Evolutionary conservation across 2,888 invertebrate species (phyloP), one percentile per base, ranked within the genome.

Genomic region (Dascillus cervinus): DNA sequence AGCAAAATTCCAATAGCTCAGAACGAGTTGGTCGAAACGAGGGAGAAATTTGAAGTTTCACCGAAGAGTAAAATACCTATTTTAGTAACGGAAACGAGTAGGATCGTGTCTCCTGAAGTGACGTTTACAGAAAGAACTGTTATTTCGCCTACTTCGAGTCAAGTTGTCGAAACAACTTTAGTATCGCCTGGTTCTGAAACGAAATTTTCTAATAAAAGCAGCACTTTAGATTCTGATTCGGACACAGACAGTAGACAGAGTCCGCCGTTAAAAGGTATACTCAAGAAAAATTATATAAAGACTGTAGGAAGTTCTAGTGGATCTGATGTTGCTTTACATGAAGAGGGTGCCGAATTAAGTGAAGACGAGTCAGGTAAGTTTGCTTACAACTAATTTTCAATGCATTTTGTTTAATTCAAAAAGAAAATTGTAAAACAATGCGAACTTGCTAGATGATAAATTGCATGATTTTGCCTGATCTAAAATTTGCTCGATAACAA

Each of bases 311-410:
- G 75, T 51, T 76, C 75, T 38, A 76, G 76, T 53, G 76, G 75
- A 31, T 75, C 75, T 17, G 77, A 77, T 55, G 67, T 76, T 35
- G 77, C 77, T 37, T 64, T 77, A 38, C 76, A 76, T 56, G 77
- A 77, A 60, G 66, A 64, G 36, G 77, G 76, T 33, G 72, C 72
- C 24, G 75, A 76, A 52, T 65, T 74, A 39, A 75, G 75, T 55
- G 73, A 74, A 52, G 73, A 73, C 56, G 74, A 75, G 64, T 72
- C 74, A 72, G 75, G 75, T 75, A 72, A 61, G 65, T 55, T 60
- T 57, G 29, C 27, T 22, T n/a, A n/a, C n/a, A n/a, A n/a, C n/a
- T n/a, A n/a, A n/a, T n/a, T n/a, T n/a, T n/a, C n/a, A n/a, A n/a
- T n/a, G n/a, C n/a, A n/a, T n/a, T n/a, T n/a, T n/a, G n/a, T n/a